phyloP scores from a whole-genome alignment of 2,797 vertebrate genomes.

The Amphiprion clarkii region DNA sequence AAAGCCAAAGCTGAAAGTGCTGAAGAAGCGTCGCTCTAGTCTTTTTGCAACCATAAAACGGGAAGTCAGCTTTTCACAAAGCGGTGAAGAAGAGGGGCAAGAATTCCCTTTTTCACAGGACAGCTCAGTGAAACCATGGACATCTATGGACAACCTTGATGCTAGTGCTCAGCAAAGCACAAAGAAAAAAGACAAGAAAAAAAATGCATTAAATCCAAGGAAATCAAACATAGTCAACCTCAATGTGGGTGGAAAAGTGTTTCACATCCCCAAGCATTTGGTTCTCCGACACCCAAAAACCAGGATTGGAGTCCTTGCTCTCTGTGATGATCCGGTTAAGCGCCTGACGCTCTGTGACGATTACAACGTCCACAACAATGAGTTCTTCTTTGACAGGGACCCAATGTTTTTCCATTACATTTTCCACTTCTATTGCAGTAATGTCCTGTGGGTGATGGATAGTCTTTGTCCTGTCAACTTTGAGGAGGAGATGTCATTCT shows the following conservation, averaged over 20 bases:
- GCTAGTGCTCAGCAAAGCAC: slow-evolving; percentile 7
- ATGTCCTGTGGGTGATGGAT: slow-evolving; percentile 91
- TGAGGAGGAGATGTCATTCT: slow-evolving; percentile 91
- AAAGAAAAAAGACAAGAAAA: slow-evolving; percentile 13
- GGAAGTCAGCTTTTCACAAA: slow-evolving; percentile 81
- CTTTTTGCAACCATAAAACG: slow-evolving; percentile 88
- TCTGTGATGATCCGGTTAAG: slow-evolving; percentile 85
- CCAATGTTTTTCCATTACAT: slow-evolving; percentile 91
- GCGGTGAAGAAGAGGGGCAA: slow-evolving; percentile 74
- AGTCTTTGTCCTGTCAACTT: slow-evolving; percentile 91
- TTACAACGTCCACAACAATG: slow-evolving; percentile 88
- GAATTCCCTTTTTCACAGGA: slow-evolving; percentile 89
- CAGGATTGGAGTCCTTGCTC: slow-evolving; percentile 88
- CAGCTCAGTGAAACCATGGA: slow-evolving; percentile 89
- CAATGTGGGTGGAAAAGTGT: slow-evolving; percentile 90
- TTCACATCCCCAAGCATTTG: slow-evolving; percentile 85
- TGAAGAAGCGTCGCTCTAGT: slow-evolving; percentile 83
- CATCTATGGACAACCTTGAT: slow-evolving; percentile 88
- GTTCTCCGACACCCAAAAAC: slow-evolving; percentile 86
- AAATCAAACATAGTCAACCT: slow-evolving; percentile 85
- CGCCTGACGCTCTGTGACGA: slow-evolving; percentile 91
- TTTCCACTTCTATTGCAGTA: slow-evolving; percentile 92
- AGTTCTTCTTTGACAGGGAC: slow-evolving; percentile 94
- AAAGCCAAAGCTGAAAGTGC: slow-evolving; percentile 78
- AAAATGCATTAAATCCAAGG: slow-evolving; percentile 27